phyloP scores from a whole-genome alignment of 1,140 invertebrate genomes.

The Microplitis demolitor region DNA sequence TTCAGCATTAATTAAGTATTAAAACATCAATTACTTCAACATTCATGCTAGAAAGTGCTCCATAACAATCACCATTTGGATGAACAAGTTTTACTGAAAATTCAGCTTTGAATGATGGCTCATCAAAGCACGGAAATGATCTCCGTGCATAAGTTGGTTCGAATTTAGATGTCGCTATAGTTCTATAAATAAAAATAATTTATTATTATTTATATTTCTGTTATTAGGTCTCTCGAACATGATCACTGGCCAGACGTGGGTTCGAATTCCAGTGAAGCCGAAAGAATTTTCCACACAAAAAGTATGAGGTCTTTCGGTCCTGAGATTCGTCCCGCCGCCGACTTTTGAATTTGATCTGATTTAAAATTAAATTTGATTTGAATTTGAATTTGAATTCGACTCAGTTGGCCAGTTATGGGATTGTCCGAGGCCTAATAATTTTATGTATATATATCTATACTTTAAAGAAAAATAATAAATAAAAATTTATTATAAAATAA shows the following conservation, averaged over 20 bases:
- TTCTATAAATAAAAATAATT: conserved; percentile 59
- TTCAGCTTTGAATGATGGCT: conserved; percentile 90
- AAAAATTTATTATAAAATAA: not conserved
- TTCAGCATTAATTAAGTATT: not conserved
- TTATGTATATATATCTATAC: no score
- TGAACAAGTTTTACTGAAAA: conserved; percentile 80
- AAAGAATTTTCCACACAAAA: no score
- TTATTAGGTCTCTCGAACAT: no score
- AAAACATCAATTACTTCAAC: conserved; percentile 43
- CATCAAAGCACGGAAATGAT: conserved; percentile 95
- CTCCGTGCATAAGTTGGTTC: conserved; percentile 90
- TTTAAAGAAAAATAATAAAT: not conserved
- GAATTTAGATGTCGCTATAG: conserved; percentile 88
- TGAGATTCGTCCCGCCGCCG: no score
- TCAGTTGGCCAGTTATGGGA: no score
- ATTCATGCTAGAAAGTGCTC: conserved; percentile 82
- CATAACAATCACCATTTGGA: conserved; percentile 67
- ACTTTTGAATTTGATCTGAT: no score
- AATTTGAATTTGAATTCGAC: no score
- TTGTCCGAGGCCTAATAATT: no score
- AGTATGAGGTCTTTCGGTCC: no score
- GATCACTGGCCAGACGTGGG: no score
- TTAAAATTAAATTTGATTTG: no score
- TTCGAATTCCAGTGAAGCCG: no score
- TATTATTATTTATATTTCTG: not conserved